Percentiles rank a stretch among this genome's conserved stretches.
These are phyloP conservation scores for Sciurus vulgaris DNA, from an alignment of 2,797 vertebrate species.

Conservation along the genomic window DNA sequence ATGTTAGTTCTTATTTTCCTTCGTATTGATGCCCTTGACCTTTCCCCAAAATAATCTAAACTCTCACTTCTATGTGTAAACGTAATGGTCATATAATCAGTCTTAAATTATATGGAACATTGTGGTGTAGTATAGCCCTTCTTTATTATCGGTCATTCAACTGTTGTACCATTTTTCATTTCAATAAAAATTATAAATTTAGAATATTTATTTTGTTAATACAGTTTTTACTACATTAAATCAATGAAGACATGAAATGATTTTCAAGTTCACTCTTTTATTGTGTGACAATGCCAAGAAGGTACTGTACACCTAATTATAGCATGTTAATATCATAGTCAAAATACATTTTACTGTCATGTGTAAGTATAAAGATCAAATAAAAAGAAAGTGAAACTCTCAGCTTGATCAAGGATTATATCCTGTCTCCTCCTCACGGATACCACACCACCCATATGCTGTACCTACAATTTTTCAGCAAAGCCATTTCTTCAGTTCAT, in stretches of 20 bases:
- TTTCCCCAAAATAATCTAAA: background rate
- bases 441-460: background rate
- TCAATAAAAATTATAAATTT: background rate
- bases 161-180: background rate
- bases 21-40: background rate
- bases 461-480: background rate
- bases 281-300: background rate
- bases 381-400: background rate
- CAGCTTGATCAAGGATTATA: background rate
- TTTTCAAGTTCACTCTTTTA: background rate
- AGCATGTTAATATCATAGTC: background rate
- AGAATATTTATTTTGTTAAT: background rate
- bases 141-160: background rate
- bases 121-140: background rate
- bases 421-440: background rate
- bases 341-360: too few relatives aligned
- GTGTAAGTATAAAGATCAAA: background rate
- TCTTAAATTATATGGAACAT: background rate
- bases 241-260: background rate
- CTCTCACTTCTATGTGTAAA: background rate
- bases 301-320: background rate
- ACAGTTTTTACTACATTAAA: background rate
- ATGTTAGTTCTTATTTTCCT: background rate
- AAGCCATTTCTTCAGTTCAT: background rate
- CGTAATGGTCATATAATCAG: background rate